These are phyloP conservation scores for Sitta europaea DNA, from an alignment of 2,113 vertebrate species.

Conservation along the genomic window DNA sequence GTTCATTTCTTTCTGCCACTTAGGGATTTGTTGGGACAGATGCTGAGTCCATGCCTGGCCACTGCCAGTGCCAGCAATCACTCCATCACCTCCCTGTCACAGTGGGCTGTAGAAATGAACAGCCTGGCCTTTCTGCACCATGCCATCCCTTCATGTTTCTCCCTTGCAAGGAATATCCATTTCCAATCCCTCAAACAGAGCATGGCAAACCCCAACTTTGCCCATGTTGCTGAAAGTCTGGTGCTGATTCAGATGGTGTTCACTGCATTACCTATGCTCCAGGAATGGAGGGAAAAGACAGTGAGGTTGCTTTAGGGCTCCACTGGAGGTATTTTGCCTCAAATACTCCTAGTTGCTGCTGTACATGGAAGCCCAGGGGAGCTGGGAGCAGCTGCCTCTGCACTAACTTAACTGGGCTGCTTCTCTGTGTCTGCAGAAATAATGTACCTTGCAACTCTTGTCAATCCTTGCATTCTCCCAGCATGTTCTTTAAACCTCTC, in stretches of 20 bases:
- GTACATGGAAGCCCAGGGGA: not conserved
- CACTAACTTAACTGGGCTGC: not conserved
- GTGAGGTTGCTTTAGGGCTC: not conserved
- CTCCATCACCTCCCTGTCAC: accelerated
- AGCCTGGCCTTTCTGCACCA: not conserved
- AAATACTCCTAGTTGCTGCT: not conserved
- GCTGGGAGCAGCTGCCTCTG: not conserved
- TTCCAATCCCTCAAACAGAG: not conserved
- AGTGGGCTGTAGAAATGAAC: not conserved
- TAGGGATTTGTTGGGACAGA: not conserved
- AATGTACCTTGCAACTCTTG: not conserved
- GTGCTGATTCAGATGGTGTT: not conserved
- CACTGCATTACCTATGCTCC: not conserved
- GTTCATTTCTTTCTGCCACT: not conserved
- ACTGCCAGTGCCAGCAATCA: not conserved
- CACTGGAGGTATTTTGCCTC: not conserved
- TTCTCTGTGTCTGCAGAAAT: not conserved
- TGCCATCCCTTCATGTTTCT: not conserved
- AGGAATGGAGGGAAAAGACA: not conserved
- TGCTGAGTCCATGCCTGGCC: not conserved
- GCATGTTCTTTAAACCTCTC: not conserved
- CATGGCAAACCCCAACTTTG: not conserved
- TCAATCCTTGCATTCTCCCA: not conserved
- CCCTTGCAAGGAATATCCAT: not conserved
- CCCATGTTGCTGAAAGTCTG: not conserved